Base-by-base conservation (phyloP, 2,797 vertebrate genomes). In the Tokudaia tokunoshimensis region DNA sequence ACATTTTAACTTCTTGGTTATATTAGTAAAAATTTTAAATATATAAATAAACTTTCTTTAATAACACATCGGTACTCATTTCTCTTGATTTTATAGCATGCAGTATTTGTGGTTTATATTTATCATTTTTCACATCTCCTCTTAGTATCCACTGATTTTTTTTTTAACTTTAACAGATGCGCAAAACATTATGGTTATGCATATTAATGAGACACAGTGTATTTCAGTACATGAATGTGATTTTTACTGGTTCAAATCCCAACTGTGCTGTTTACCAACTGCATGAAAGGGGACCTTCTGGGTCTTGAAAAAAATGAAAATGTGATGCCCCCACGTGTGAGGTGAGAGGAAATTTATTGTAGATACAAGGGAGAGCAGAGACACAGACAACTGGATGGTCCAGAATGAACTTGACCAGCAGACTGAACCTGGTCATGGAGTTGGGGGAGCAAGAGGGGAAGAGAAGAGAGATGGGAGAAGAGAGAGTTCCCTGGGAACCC, bases 151-250 rank as follows among this genome's bases (percentile, higher is more conserved):
- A 1, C n/a, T 72, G 26, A 17, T 78, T 88, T 82, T 41, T 41
- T 41, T 41, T 96, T 89, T 72, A 19, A 55, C 79, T 93, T 86
- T 52, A 86, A 55, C n/a, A n/a, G 19, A 41, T 85, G 10, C 37
- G 57, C 63, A 92, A 63, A 76, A 63, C 57, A 31, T 85, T 50
- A 22, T 22, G 47, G 44, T 72, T 37, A 37, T n/a, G 31, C 10
- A 80, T 47, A 80, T 80, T 70, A 72, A 72, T 37, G 52, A 22
- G 22, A 22, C 34, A 59, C 63, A 65, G 4, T n/a, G 20, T 22
- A 34, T 67, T 70, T 79, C 20, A 70, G 1, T 87, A 24, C 24
- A n/a, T 1, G 31, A 29, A 20, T 47, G 70, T n/a, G n/a, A 61
- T 75, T 79, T 24, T 37, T n/a, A 80, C 31, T 14, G 34, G 20